Conservation (phyloP, 2,888 invertebrate species). For the Brenthis ino region DNA sequence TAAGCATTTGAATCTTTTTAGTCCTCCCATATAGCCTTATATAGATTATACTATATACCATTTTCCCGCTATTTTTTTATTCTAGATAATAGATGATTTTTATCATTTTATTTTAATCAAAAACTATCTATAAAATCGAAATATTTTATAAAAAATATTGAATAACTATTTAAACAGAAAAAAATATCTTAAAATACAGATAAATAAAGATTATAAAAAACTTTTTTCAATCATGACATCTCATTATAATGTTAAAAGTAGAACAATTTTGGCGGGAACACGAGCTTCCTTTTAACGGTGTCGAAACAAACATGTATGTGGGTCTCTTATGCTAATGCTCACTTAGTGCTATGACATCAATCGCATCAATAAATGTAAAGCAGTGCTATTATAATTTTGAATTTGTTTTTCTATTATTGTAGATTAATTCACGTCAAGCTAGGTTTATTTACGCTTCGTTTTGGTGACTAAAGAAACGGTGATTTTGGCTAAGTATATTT, state of each 20-base stretch:
- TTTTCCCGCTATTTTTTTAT: no score
- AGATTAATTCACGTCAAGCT: conserved; percentile 21
- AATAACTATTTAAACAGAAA: not conserved
- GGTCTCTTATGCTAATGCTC: conserved; percentile 33
- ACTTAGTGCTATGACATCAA: conserved; percentile 58
- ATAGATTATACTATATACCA: no score
- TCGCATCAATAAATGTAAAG: conserved; percentile 54
- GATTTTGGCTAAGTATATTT: not conserved
- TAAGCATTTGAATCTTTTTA: no score
- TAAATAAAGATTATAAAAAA: not conserved
- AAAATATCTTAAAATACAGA: not conserved
- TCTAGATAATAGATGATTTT: not conserved
- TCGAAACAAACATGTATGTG: conserved; percentile 23
- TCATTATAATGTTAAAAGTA: conserved; percentile 12
- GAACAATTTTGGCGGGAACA: conserved; percentile 24
- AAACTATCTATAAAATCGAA: not conserved
- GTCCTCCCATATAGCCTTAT: no score
- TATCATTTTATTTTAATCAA: not conserved
- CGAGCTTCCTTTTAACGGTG: conserved; percentile 33
- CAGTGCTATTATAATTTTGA: conserved; percentile 43
- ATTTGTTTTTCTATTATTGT: conserved; percentile 36
- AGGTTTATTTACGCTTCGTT: not conserved
- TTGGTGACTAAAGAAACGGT: not conserved
- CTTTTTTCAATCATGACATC: not conserved
- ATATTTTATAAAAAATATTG: not conserved